phyloP scores from a whole-genome alignment of 2,797 vertebrate species.

The Morelia viridis region DNA sequence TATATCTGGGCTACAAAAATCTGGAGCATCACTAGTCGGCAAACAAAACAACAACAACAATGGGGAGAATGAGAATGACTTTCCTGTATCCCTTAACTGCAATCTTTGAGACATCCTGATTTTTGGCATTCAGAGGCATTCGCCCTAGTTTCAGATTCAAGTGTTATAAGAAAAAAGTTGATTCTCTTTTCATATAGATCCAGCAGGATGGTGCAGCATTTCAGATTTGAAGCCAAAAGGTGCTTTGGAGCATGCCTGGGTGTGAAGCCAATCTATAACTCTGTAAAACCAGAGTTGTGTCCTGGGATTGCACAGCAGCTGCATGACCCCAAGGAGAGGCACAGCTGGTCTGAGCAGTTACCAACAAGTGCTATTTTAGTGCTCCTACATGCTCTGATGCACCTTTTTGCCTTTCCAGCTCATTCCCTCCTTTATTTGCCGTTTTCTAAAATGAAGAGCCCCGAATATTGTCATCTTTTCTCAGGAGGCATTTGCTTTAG shows the following conservation, averaged over 20 bases:
- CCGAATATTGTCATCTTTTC: not conserved
- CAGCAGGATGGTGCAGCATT: not conserved
- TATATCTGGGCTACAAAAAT: not conserved
- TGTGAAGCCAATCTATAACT: not conserved
- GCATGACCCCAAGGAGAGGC: not conserved
- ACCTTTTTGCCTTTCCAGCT: not conserved
- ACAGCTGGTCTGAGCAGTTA: not conserved
- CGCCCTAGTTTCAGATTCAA: not conserved
- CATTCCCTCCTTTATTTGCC: not conserved
- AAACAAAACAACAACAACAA: not conserved
- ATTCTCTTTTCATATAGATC: not conserved
- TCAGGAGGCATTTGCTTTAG: not conserved
- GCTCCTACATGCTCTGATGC: not conserved
- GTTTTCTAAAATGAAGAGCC: not conserved
- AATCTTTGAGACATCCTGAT: no score
- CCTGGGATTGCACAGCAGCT: not conserved
- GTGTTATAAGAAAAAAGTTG: not conserved
- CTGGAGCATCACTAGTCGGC: not conserved
- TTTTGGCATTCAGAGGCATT: no score
- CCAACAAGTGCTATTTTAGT: not conserved
- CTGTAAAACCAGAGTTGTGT: not conserved
- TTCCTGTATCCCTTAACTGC: no score
- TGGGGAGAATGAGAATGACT: no score
- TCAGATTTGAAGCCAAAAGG: not conserved
- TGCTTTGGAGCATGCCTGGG: not conserved